phyloP scores from a whole-genome alignment of 2,113 vertebrate species.

The Psilopogon haemacephalus region DNA sequence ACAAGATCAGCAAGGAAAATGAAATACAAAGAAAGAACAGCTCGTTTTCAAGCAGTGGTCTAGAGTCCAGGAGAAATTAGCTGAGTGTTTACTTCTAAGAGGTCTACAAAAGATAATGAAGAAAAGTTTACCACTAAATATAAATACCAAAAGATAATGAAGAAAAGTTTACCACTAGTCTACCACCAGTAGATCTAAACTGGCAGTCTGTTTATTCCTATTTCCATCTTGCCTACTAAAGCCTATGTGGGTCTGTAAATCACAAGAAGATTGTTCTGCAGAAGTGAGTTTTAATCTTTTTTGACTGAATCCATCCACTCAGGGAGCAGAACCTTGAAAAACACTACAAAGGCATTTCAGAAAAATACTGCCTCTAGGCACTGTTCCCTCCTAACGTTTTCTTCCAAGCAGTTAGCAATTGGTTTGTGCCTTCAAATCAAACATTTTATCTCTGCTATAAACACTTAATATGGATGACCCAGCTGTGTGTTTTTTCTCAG shows the following conservation, averaged over 20 bases:
- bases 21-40: neutral
- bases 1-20: neutral
- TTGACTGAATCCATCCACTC: neutral
- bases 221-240: neutral
- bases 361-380: neutral
- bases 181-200: neutral
- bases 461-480: constrained; percentile 1
- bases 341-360: neutral
- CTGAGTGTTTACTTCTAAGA: neutral
- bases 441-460: constrained; percentile 18
- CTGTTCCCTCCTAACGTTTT: neutral
- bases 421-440: constrained; percentile 22
- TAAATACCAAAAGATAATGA: neutral
- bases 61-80: neutral
- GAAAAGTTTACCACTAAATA: neutral
- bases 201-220: neutral
- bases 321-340: neutral
- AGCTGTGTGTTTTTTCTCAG: neutral
- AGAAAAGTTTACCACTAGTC: neutral
- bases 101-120: neutral
- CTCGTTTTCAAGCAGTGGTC: neutral
- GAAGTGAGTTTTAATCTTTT: neutral
- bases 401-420: neutral
- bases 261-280: neutral
- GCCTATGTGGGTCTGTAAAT: neutral